phyloP scores from a whole-genome alignment of 2,888 invertebrate species.

The Scelioninae gen. 1 region DNA sequence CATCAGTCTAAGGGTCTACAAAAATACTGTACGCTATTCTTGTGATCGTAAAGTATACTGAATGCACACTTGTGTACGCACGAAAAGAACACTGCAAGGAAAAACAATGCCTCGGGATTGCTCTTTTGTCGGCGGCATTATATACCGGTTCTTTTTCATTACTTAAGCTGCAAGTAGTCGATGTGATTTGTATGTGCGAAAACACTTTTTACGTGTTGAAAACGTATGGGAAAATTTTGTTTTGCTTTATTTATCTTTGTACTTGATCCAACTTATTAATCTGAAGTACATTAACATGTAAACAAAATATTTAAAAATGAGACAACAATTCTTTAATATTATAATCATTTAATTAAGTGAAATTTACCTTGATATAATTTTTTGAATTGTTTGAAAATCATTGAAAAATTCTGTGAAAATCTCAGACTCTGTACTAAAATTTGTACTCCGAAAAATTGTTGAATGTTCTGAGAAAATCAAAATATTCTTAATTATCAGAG shows the following conservation, averaged over 20 bases:
- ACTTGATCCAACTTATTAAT: background rate
- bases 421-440: too few species aligned
- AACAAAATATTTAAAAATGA: background rate
- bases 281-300: background rate
- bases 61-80: constrained; percentile 31
- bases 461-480: too few species aligned
- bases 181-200: constrained; percentile 2
- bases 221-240: background rate
- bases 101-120: constrained; percentile 64
- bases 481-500: too few species aligned
- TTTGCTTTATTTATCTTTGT: background rate
- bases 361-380: too few species aligned
- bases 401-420: too few species aligned
- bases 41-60: constrained; percentile 38
- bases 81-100: constrained; percentile 46
- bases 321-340: too few species aligned
- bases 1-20: constrained; percentile 48
- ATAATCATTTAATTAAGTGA: too few species aligned
- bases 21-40: constrained; percentile 39
- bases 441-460: too few species aligned
- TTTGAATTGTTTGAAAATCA: too few species aligned
- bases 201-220: background rate
- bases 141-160: constrained; percentile 50
- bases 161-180: constrained; percentile 8
- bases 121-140: constrained; percentile 48